These are phyloP conservation scores for Brevimyrus niger DNA, from an alignment of 2,113 vertebrate species.

Conservation along the genomic window DNA sequence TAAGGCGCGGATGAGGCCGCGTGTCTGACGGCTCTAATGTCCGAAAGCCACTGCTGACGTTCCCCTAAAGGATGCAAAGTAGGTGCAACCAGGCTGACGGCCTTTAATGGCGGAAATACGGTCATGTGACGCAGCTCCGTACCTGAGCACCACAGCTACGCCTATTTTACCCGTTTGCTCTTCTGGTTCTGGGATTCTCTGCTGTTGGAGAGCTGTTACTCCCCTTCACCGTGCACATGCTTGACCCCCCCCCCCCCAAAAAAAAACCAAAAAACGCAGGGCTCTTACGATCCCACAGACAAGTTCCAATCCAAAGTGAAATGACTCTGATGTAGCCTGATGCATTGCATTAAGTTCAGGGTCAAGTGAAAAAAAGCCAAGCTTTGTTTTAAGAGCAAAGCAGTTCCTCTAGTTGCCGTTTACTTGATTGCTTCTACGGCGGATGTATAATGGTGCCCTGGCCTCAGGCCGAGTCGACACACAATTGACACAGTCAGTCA, in stretches of 20 bases:
- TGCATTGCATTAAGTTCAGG: background rate
- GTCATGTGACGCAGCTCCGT: background rate
- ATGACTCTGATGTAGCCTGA: background rate
- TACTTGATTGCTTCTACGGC: background rate
- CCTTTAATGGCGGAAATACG: background rate
- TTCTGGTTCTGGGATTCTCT: background rate
- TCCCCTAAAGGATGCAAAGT: background rate
- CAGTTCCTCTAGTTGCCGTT: background rate
- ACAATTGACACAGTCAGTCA: conserved; percentile 15
- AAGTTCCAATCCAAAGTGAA: background rate
- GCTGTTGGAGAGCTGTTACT: background rate
- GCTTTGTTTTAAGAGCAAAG: background rate
- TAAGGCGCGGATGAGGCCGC: background rate
- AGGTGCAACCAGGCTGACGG: background rate
- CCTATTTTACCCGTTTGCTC: background rate
- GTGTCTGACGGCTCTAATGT: background rate
- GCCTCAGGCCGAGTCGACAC: background rate
- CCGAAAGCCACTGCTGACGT: background rate
- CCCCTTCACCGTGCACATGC: background rate
- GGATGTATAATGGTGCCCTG: background rate
- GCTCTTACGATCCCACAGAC: background rate
- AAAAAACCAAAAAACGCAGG: background rate
- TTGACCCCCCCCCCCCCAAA: background rate
- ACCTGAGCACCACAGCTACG: background rate
- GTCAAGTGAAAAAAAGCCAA: background rate